Evolutionary conservation across 2,797 vertebrate species (phyloP).

Genomic region (Premnoplex brunnescens): DNA sequence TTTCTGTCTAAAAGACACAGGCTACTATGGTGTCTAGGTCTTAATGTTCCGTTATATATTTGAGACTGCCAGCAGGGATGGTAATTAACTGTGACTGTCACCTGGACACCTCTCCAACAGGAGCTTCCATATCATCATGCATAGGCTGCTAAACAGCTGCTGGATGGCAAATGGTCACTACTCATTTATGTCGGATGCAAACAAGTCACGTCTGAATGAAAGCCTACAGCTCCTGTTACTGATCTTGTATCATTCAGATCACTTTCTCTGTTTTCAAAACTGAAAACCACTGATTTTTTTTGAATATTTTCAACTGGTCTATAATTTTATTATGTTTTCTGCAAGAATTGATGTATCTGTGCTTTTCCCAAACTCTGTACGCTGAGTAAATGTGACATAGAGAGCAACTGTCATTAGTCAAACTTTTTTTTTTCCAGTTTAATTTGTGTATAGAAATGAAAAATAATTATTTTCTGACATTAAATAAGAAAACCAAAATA

Average conservation of each 20-base stretch:
- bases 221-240: not conserved
- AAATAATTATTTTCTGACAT: constrained; percentile 14
- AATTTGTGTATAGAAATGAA: constrained; percentile 47
- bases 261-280: not conserved
- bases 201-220: not conserved
- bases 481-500: constrained; percentile 46
- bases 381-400: not conserved
- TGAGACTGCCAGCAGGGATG: not conserved
- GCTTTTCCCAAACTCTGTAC: not conserved
- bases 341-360: not conserved
- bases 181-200: not conserved
- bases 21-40: not conserved
- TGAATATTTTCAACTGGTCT: not conserved
- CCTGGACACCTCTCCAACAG: not conserved
- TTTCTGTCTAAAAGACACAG: not conserved
- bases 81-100: not conserved
- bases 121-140: not conserved
- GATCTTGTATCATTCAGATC: not conserved
- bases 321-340: not conserved
- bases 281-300: not conserved
- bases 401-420: not conserved
- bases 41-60: not conserved
- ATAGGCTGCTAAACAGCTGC: not conserved
- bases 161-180: not conserved
- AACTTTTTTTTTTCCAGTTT: constrained; percentile 24